Conservation (phyloP, 1,140 invertebrate species). For the Zaprionus tsacasi region DNA sequence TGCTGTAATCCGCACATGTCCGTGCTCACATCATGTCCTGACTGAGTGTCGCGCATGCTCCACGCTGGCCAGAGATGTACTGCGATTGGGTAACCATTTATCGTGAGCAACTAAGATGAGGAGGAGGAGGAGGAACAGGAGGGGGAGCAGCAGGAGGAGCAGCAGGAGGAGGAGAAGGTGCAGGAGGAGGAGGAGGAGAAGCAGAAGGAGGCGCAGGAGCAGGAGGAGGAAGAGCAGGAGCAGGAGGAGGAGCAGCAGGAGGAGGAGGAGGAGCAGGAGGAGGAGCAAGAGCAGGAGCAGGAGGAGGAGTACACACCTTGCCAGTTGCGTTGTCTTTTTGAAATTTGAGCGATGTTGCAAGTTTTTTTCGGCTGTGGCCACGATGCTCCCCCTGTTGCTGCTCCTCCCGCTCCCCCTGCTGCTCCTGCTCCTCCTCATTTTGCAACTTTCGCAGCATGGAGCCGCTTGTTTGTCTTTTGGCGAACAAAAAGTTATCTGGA, state of each 20-base stretch:
- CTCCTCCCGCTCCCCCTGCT: not conserved
- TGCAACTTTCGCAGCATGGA: slow-evolving; percentile 8
- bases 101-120: not conserved
- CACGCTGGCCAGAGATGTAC: slow-evolving; percentile 2
- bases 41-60: slow-evolving; percentile 31
- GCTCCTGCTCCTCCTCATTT: slow-evolving; percentile 13
- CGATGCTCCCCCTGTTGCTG: too few relatives aligned
- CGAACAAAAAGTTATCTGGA: slow-evolving; percentile 30
- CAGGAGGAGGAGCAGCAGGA: too few relatives aligned
- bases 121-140: too few relatives aligned
- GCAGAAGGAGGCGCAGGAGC: too few relatives aligned
- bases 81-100: slow-evolving; percentile 21
- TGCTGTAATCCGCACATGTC: not conserved
- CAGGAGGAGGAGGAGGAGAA: too few relatives aligned
- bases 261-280: too few relatives aligned
- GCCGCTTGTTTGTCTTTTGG: slow-evolving; percentile 37
- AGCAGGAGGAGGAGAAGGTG: too few relatives aligned
- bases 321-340: slow-evolving; percentile 16
- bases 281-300: too few relatives aligned
- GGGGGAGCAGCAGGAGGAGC: too few relatives aligned
- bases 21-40: not conserved
- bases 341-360: slow-evolving; percentile 17
- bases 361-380: slow-evolving; percentile 10
- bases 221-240: too few relatives aligned
- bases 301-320: not conserved